Evolutionary conservation across 2,888 invertebrate genomes (phyloP), one percentile per base, ranked within the genome.

Genomic region (Cantharis nigra): DNA sequence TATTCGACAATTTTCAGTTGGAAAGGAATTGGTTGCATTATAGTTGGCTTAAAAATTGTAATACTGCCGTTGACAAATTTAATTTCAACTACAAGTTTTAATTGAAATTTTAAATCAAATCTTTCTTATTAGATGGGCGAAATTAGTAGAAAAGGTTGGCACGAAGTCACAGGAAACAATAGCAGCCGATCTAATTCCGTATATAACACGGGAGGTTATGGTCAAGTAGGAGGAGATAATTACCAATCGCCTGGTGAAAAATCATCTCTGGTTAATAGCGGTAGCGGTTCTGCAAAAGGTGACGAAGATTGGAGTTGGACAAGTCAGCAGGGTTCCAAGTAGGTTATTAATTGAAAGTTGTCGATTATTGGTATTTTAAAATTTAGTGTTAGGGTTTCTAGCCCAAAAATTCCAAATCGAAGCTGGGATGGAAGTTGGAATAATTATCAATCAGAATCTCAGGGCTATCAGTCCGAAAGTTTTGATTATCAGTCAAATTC

Each of bases 131-230:
- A 94, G 93, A 92, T 94, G 81, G 90, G 92, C 14, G 94, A 94
- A 84, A 88, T 94, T 75, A 91, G 94, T 26, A 91, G 92, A 85
- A 91, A 91, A 84, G 93, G 94, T 28, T 94, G 93, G 93, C 85
- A 84, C 75, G 87, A 88, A 81, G 84, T 88, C 20, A 83, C 87
- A n/a, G 87, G 87, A n/a, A 81, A 81, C 16, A 85, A 84, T 70
- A 65, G 62, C 14, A 78, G 69, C 69, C 79, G 70, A 13, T 16
- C 80, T n/a, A 80, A 80, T 20, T 83, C 83, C 16, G 84, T 84
- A 75, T 83, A 83, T 74, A 74, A 80, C 72, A 75, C 83, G n/a
- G 85, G 86, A 4, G 86, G 85, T 16, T 89, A 89, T 78, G 88
- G 88, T 3, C 87, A 88, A 83, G 87, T 88, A n/a, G 84, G 87